Evolutionary conservation across 1,140 invertebrate species (phyloP).

Genomic region (Chelonus insularis): DNA sequence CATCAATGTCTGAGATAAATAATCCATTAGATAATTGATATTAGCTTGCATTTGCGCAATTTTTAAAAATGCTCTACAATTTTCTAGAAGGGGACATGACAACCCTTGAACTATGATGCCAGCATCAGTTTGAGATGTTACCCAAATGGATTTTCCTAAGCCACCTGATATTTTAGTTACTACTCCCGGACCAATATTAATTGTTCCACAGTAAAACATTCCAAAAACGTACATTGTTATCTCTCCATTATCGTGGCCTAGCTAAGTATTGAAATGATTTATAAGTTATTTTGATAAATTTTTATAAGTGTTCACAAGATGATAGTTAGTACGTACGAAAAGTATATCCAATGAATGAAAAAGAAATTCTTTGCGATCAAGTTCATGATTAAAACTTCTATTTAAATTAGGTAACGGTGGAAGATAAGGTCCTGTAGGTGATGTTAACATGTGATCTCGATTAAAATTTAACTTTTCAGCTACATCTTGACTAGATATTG

Average conservation of each 20-base stretch:
- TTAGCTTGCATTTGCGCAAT: conserved; percentile 56
- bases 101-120: conserved; percentile 44
- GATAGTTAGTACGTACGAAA: conserved; percentile 53
- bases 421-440: conserved; percentile 51
- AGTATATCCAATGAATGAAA: conserved; percentile 51
- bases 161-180: conserved; percentile 49
- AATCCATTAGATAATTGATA: conserved; percentile 61
- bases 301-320: too few species aligned
- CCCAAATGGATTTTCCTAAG: conserved; percentile 48
- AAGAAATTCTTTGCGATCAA: conserved; percentile 53
- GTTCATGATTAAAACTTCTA: conserved; percentile 61
- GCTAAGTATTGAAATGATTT: too few species aligned
- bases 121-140: conserved; percentile 40
- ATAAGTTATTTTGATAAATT: too few species aligned
- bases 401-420: conserved; percentile 65
- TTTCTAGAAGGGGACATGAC: conserved; percentile 49
- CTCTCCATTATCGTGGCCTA: conserved; percentile 74
- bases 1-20: conserved; percentile 75
- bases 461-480: not conserved
- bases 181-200: conserved; percentile 63
- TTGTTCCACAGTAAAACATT: conserved; percentile 75
- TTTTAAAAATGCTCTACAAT: conserved; percentile 49
- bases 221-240: conserved; percentile 83
- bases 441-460: conserved; percentile 33
- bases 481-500: conserved; percentile 32